Conservation (phyloP, 2,797 vertebrate genomes). For the Netta rufina region DNA sequence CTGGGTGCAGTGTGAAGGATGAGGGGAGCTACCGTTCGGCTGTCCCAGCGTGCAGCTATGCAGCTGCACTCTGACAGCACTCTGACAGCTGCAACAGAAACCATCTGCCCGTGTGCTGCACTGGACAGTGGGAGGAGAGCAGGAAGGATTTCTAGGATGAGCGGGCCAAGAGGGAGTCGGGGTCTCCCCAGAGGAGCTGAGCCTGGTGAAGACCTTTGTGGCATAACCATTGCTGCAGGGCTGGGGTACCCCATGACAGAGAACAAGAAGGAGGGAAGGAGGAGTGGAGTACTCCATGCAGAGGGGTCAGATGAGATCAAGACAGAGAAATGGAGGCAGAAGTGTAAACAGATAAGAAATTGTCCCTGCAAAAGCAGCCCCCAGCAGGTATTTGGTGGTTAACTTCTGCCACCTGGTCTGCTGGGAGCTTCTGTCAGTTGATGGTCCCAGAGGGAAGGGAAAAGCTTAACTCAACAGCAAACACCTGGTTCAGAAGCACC, state of each 20-base stretch:
- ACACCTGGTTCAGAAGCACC: not conserved
- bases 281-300: not conserved
- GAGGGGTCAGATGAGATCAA: not conserved
- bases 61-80: not conserved
- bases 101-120: not conserved
- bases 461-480: not conserved
- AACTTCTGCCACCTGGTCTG: not conserved
- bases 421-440: not conserved
- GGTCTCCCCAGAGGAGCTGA: not conserved
- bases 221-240: not conserved
- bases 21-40: not conserved
- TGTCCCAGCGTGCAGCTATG: rapidly evolving
- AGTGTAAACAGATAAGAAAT: not conserved
- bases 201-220: not conserved
- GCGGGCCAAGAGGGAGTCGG: not conserved
- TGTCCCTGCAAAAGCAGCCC: not conserved
- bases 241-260: not conserved
- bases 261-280: not conserved
- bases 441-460: not conserved
- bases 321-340: not conserved
- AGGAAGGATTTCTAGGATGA: conserved; percentile 3
- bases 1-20: not conserved
- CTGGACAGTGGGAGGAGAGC: not conserved
- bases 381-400: not conserved
- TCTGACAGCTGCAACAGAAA: conserved; percentile 28